These are phyloP conservation scores for Melierax canorus DNA, from an alignment of 2,113 vertebrate species.

Conservation along the genomic window DNA sequence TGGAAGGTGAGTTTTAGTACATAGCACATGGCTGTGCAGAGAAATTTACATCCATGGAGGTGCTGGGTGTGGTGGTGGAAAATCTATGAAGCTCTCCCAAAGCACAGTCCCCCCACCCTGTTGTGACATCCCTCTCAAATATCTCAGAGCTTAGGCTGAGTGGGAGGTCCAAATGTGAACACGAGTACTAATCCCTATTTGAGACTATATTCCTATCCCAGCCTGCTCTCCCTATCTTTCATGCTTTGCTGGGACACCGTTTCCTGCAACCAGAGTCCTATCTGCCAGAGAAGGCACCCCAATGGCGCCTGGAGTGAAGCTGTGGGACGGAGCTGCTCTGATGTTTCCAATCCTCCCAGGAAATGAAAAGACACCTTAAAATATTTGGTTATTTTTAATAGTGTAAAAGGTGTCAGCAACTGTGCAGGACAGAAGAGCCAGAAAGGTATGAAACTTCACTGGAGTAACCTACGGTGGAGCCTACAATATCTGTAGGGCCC, in stretches of 20 bases:
- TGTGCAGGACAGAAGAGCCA: not conserved
- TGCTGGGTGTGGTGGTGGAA: not conserved
- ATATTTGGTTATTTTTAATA: not conserved
- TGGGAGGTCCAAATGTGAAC: not conserved
- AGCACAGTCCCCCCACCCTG: not conserved
- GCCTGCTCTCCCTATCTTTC: not conserved
- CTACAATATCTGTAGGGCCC: not conserved
- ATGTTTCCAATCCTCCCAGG: not conserved
- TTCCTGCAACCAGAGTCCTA: not conserved
- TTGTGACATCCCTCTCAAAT: not conserved
- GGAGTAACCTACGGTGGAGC: not conserved
- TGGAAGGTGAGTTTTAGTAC: not conserved
- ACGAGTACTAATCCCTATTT: not conserved
- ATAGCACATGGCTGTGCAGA: not conserved
- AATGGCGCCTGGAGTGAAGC: not conserved
- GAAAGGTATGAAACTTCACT: not conserved
- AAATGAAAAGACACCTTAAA: not conserved
- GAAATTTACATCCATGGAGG: not conserved
- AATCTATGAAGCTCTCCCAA: not conserved
- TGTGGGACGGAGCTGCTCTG: not conserved
- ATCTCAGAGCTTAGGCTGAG: not conserved
- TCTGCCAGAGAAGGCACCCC: not conserved
- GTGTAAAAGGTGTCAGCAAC: no score
- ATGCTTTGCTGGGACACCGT: not conserved
- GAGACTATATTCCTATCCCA: not conserved